A percentile compares a stretch with the other conserved stretches of the same genome.
These are phyloP conservation scores for Saxidomus purpurata DNA, from an alignment of 1,140 invertebrate species.

Conservation along the genomic window DNA sequence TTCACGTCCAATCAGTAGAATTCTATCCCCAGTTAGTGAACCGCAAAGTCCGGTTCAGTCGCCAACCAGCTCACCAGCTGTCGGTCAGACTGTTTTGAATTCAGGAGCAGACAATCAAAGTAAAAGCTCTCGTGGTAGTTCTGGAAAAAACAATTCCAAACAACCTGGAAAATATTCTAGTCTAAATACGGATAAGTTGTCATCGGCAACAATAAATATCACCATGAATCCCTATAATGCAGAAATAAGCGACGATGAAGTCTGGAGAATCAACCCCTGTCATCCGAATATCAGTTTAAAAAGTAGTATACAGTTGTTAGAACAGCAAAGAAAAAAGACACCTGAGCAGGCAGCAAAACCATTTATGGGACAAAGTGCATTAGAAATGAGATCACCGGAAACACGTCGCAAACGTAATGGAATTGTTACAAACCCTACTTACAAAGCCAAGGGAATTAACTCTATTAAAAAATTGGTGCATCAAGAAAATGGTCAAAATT, in stretches of 20 bases:
- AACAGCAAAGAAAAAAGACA: constrained; percentile 83
- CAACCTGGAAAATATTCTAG: neutral
- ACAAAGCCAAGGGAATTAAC: constrained; percentile 68
- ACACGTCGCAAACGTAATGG: constrained; percentile 91
- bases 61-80: constrained; percentile 93
- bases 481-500: constrained; percentile 54
- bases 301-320: constrained; percentile 66
- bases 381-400: constrained; percentile 85
- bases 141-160: neutral
- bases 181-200: constrained; percentile 72
- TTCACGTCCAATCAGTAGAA: constrained; percentile 83
- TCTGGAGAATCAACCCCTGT: constrained; percentile 81
- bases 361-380: constrained; percentile 80
- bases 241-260: constrained; percentile 82
- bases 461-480: constrained; percentile 86
- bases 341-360: constrained; percentile 76
- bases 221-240: constrained; percentile 83
- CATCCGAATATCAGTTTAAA: constrained; percentile 75
- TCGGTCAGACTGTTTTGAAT: constrained; percentile 72
- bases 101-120: neutral
- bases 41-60: constrained; percentile 94
- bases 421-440: constrained; percentile 96
- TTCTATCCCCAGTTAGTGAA: constrained; percentile 92
- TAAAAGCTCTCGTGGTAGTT: neutral
- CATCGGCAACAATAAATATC: constrained; percentile 82